Percentiles rank a stretch among this genome's conserved stretches.
Evolutionary conservation across 1,140 invertebrate species (phyloP).

Genomic region (Melitaea cinxia): DNA sequence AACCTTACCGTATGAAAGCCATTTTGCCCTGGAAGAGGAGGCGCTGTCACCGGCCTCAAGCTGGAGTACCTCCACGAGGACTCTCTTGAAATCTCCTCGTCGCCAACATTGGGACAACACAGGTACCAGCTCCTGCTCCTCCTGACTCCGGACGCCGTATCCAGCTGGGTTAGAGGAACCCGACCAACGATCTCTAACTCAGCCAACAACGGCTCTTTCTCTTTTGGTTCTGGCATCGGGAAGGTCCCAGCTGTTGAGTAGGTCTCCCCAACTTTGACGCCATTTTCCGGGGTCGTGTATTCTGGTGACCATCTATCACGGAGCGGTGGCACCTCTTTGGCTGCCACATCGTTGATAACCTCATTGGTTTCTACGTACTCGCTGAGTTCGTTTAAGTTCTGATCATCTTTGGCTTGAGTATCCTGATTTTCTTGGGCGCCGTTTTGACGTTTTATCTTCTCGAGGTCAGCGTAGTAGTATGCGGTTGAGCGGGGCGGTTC

Average conservation of each 20-base stretch:
- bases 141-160: conserved; percentile 53
- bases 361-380: conserved; percentile 64
- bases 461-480: conserved; percentile 78
- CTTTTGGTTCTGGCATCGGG: conserved; percentile 76
- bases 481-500: conserved; percentile 74
- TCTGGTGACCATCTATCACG: conserved; percentile 63
- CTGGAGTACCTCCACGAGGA: conserved; percentile 73
- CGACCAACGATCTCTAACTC: conserved; percentile 69
- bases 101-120: conserved; percentile 73
- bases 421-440: conserved; percentile 25
- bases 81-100: conserved; percentile 71
- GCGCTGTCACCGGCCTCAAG: conserved; percentile 63
- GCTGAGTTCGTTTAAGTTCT: conserved; percentile 45
- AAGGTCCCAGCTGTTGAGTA: conserved; percentile 79
- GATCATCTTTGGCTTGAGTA: conserved; percentile 28
- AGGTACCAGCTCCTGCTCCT: conserved; percentile 77
- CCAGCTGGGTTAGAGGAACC: conserved; percentile 59
- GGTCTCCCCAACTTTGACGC: conserved; percentile 61
- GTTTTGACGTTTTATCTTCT: conserved; percentile 64
- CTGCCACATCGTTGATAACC: conserved; percentile 54
- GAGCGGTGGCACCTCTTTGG: conserved; percentile 65
- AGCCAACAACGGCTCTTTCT: conserved; percentile 71
- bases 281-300: conserved; percentile 55
- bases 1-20: conserved; percentile 46
- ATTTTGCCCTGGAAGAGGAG: conserved; percentile 57